Evolutionary conservation across 2,888 invertebrate species (phyloP).

Genomic region (Coelinius sp.): DNA sequence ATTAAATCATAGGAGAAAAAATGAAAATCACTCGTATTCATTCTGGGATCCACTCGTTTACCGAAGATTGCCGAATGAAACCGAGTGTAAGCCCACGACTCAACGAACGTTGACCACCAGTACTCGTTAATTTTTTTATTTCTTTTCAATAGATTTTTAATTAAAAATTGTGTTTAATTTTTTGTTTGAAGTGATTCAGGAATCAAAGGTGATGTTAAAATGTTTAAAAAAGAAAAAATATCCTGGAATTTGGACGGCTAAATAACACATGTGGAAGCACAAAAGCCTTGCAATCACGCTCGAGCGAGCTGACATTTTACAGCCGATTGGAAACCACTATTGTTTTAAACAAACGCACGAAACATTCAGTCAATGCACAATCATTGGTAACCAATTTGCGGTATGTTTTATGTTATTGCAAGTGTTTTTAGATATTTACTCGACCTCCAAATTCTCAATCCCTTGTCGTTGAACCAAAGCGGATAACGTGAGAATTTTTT

Average conservation of each 20-base stretch:
- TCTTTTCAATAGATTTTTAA: too few relatives aligned
- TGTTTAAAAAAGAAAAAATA: neutral
- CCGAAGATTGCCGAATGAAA: too few relatives aligned
- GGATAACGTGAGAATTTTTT: too few relatives aligned
- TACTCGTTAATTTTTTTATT: too few relatives aligned
- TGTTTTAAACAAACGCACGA: slow-evolving; percentile 22
- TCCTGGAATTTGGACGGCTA: slow-evolving; percentile 11
- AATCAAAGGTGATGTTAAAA: neutral
- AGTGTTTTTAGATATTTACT: slow-evolving; percentile 2
- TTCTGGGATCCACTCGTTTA: too few relatives aligned
- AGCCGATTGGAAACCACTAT: slow-evolving; percentile 27
- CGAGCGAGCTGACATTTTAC: slow-evolving; percentile 27
- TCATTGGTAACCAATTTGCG: slow-evolving; percentile 16
- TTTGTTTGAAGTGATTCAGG: too few relatives aligned
- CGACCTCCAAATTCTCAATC: neutral
- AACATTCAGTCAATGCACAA: neutral
- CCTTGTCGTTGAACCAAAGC: too few relatives aligned
- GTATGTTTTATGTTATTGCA: neutral
- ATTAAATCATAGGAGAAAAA: neutral
- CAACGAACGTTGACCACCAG: too few relatives aligned
- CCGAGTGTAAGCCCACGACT: too few relatives aligned
- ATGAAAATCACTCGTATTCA: too few relatives aligned
- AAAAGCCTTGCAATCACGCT: slow-evolving; percentile 27
- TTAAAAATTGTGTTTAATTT: too few relatives aligned
- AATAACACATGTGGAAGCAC: slow-evolving; percentile 24